Percentiles rank a stretch among this genome's conserved stretches.
Evolutionary conservation across 2,888 invertebrate genomes (phyloP).

Genomic region (Abscondita cerata): DNA sequence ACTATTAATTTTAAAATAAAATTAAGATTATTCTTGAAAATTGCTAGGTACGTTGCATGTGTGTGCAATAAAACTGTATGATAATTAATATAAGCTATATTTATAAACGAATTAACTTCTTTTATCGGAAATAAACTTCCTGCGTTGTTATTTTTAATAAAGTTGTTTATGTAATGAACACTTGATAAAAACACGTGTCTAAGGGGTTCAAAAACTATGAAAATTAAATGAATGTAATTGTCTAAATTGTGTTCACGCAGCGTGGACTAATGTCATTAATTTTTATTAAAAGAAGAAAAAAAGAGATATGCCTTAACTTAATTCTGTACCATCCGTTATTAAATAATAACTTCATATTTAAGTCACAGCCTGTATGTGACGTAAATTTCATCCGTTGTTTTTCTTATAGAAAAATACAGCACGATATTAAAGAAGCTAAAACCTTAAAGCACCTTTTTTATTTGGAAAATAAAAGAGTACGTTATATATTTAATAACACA

Average conservation of each 20-base stretch:
- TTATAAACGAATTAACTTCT: constrained; percentile 24
- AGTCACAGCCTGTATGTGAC: background rate
- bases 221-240: constrained; percentile 37
- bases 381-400: too few relatives aligned
- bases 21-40: too few relatives aligned
- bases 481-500: too few relatives aligned
- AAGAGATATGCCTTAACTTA: background rate
- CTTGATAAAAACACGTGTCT: constrained; percentile 27
- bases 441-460: too few relatives aligned
- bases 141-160: constrained; percentile 20
- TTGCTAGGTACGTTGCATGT: background rate
- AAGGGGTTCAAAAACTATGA: constrained; percentile 29
- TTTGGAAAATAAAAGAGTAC: too few relatives aligned
- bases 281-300: constrained; percentile 28
- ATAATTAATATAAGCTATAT: constrained; percentile 20
- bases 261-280: constrained; percentile 34
- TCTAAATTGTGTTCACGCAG: constrained; percentile 28
- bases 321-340: background rate
- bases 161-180: constrained; percentile 22
- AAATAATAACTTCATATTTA: constrained; percentile 9
- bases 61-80: background rate
- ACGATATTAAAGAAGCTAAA: too few relatives aligned
- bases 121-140: constrained; percentile 27
- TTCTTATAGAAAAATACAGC: too few relatives aligned
- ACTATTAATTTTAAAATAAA: too few relatives aligned